Base-by-base conservation (phyloP, 1,140 invertebrate species). In the Heliconius congener region DNA sequence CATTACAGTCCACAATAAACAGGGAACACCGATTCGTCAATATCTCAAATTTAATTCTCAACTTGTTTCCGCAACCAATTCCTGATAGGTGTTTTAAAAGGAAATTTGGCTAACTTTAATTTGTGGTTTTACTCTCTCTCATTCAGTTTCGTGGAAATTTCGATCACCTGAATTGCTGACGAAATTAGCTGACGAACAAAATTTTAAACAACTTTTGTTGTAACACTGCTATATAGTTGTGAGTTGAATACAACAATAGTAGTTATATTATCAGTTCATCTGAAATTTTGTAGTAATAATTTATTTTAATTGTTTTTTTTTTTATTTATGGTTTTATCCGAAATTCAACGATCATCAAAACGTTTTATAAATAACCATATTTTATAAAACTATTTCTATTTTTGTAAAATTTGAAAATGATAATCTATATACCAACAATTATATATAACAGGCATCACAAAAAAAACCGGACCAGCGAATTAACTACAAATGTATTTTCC, bases 71-170 rank as follows among this genome's bases (percentile, higher is more conserved):
- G 74, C 73, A 72, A 81, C 60, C 78, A 85, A 83, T 79, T 78
- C 52, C 23, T 77, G 52, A 80, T 83, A 85, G 81, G 81, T 82
- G 80, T 83, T 87, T 83, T 83, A 83, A 87, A 85, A 78, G 72
- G 81, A 81, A 83, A 79, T 83, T 81, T 79, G 71, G 75, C 73
- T 80, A 79, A 84, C 81, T 82, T 83, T 83, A 86, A 84, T 85
- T 82, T 85, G 81, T 83, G 83, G 83, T 81, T 80, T 81, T 55
- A 83, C 79, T 77, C 50, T 79, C 80, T 82, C 83, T 81, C 70
- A 84, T 77, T 86, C 83, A 81, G 81, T 82, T 87, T 80, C 57
- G 73, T 70, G 74, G 74, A 70, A 82, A 86, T 87, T 83, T 85
- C 79, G 82, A 82, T 83, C 81, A 80, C 78, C 77, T 80, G 83